Evolutionary conservation across 2,113 vertebrate genomes (phyloP), one percentile per base, ranked within the genome.

Genomic region (Manacus vitellinus): DNA sequence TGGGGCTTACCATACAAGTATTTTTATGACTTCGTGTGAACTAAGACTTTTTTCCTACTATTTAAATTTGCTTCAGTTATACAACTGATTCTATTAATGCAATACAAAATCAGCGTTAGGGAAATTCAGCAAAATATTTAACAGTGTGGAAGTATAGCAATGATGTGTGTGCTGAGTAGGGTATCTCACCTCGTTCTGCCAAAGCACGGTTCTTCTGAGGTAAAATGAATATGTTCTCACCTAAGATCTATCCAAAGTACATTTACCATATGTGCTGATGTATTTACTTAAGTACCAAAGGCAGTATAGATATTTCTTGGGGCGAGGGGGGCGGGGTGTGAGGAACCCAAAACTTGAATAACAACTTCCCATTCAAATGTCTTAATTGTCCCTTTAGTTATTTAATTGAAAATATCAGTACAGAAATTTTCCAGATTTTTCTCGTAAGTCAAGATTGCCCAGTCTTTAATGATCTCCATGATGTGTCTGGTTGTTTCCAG

Each of bases 401-500:
- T 59, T 90, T 94, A 39, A 52, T 49, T 68, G 39, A 88, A 63
- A 54, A 18, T 78, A 35, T 54, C 80, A 22, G 65, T 44, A 80
- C 2, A 55, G 22, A 76, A 8, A 33, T 79, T 49, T 83, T 73
- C 35, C 68, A 24, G 31, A 41, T 41, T 41, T 70, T 16, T 59
- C 73, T 75, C 10, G 0, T 73, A 68, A 87, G 23, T 94, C 52
- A 89, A 5, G 85, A 39, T 70, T 90, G 22, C 55, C 44, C 67
- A 67, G 44, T 46, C 37, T 91, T 72, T 73, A 84, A 51, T 94
- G 17, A 75, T 87, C 23, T 92, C 58, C 18, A 8, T 74, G n/a
- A 49, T n/a, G 12, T 55, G 21, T 88, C 51, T 92, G 74, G 21
- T 80, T 83, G 39, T 49, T 92, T 85, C 59, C 54, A 83, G 51